Percentiles rank a stretch among this genome's conserved stretches.
These are phyloP conservation scores for Odontamblyopus rebecca DNA, from an alignment of 2,797 vertebrate species.

Conservation along the genomic window DNA sequence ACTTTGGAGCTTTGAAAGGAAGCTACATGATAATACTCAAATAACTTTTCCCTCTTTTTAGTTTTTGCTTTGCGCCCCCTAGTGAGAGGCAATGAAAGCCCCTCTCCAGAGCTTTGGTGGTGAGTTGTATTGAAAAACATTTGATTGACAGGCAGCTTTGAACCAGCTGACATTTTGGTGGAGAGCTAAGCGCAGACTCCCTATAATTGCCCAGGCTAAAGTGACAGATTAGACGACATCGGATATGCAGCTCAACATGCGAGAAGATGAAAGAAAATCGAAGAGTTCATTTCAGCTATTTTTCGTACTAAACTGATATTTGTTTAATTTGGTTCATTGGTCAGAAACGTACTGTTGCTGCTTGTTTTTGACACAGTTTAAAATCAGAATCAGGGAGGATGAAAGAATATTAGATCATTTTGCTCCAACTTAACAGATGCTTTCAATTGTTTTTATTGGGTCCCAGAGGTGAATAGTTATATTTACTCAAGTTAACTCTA, in stretches of 20 bases:
- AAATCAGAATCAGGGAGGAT: too few relatives aligned
- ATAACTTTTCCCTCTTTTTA: slow-evolving; percentile 47
- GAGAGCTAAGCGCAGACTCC: slow-evolving; percentile 59
- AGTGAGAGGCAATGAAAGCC: slow-evolving; percentile 46
- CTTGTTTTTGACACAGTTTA: not conserved
- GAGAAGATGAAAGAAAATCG: slow-evolving; percentile 55
- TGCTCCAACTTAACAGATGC: too few relatives aligned
- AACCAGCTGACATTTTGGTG: slow-evolving; percentile 67
- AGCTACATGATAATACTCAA: slow-evolving; percentile 37
- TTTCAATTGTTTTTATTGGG: too few relatives aligned
- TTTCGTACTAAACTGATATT: slow-evolving; percentile 44
- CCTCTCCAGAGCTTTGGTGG: slow-evolving; percentile 31
- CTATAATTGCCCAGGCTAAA: slow-evolving; percentile 68
- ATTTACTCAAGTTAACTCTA: too few relatives aligned
- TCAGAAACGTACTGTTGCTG: not conserved
- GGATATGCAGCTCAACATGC: slow-evolving; percentile 63
- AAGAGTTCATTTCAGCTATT: slow-evolving; percentile 32
- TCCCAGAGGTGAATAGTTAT: too few relatives aligned
- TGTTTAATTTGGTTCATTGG: slow-evolving; percentile 44
- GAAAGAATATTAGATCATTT: too few relatives aligned
- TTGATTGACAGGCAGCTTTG: slow-evolving; percentile 71
- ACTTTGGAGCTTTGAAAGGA: slow-evolving; percentile 25
- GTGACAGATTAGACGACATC: slow-evolving; percentile 65
- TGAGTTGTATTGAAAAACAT: slow-evolving; percentile 42
- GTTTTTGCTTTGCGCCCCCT: slow-evolving; percentile 39